Conservation (phyloP, 2,113 vertebrate genomes). For the Caloenas nicobarica region DNA sequence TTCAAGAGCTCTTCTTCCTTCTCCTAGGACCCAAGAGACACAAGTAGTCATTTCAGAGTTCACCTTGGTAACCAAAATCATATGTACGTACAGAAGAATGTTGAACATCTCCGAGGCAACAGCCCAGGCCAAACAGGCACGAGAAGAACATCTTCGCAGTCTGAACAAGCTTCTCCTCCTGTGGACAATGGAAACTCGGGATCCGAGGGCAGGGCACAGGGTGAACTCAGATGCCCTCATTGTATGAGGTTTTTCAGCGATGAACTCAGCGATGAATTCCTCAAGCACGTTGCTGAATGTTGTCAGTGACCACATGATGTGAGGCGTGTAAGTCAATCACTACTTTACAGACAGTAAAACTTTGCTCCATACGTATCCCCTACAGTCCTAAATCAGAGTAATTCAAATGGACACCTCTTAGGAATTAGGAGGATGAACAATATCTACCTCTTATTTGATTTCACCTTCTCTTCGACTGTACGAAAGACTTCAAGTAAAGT, state of each 20-base stretch:
- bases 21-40: conserved; percentile 75
- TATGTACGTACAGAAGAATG: background rate
- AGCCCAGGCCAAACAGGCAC: conserved; percentile 45
- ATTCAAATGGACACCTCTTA: background rate
- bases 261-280: conserved; percentile 78
- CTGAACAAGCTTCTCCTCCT: conserved; percentile 12
- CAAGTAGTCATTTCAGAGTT: conserved; percentile 62
- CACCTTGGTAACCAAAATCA: conserved; percentile 71
- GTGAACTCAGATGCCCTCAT: conserved; percentile 86
- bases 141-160: background rate
- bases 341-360: conserved; percentile 14
- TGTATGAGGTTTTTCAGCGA: conserved; percentile 82
- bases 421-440: background rate
- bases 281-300: conserved; percentile 87
- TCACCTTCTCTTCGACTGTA: conserved; percentile 14
- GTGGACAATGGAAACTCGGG: background rate
- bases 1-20: background rate
- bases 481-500: background rate
- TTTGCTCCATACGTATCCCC: background rate
- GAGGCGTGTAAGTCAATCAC: conserved; percentile 12
- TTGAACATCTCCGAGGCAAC: conserved; percentile 27
- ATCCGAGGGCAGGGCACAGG: conserved; percentile 50
- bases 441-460: conserved; percentile 57
- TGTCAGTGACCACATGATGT: conserved; percentile 66
- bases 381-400: background rate